Evolutionary conservation across 2,113 vertebrate species (phyloP).

Genomic region (Callaeas wilsoni): DNA sequence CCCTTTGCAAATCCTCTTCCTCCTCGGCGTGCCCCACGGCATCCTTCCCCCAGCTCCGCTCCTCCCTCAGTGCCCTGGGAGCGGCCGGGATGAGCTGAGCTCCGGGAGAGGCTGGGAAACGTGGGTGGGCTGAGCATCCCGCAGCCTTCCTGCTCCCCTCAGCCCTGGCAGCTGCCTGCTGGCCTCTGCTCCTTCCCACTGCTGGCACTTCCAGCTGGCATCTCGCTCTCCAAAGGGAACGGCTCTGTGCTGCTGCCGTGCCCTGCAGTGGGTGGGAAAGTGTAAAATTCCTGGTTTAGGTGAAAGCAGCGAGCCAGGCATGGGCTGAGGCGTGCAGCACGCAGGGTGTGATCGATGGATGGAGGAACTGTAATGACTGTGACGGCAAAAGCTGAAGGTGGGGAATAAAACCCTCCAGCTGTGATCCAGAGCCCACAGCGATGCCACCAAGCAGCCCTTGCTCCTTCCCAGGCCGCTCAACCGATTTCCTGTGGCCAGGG

Average conservation of each 20-base stretch:
- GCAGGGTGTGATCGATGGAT: accelerated
- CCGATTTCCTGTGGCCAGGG: background rate
- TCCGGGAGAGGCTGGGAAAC: accelerated
- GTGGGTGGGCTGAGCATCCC: background rate
- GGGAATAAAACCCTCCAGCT: background rate
- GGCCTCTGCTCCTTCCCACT: background rate
- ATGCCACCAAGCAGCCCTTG: background rate
- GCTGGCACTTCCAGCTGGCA: background rate
- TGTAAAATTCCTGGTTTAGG: background rate
- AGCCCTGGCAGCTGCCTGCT: background rate
- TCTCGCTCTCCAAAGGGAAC: accelerated
- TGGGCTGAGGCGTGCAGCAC: accelerated
- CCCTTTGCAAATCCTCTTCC: background rate
- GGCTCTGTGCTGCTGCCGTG: background rate
- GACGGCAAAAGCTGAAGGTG: background rate
- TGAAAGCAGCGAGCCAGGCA: background rate
- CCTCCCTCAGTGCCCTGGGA: accelerated
- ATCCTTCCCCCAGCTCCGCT: background rate
- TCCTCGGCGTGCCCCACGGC: background rate
- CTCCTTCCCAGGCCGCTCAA: background rate
- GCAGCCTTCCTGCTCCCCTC: background rate
- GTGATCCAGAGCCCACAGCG: background rate
- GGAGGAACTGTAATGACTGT: too few relatives aligned
- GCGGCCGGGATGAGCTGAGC: accelerated
- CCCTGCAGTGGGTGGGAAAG: too few relatives aligned